Base-by-base conservation (phyloP, 2,888 invertebrate species). In the Lysandra coridon region DNA sequence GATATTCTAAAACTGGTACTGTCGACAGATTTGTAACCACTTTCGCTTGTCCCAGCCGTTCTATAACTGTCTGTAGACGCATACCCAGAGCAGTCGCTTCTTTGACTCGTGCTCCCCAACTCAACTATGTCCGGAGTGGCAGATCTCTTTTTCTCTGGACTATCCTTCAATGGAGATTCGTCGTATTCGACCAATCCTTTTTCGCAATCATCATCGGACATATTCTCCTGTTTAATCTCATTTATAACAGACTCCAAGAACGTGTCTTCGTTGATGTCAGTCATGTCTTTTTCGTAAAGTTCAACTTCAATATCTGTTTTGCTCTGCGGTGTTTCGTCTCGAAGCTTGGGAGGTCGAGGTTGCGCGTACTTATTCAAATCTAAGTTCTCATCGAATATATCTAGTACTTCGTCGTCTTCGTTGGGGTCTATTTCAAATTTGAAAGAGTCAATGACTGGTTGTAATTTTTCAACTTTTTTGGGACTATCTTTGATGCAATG, bases 121-220 rank as follows among this genome's bases (percentile, higher is more conserved):
- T 92, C 90, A 60, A 90, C 88, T 1, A 93, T 80, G 80, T 94
- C 94, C 0, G 93, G 94, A 0, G 94, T 94, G 1, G 91, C 85
- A 0, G 92, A 92, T 57, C 85, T 80, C 64, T 82, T 81, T 57
- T 4, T 83, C 78, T 37, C 85, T 79, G 3, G 84, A 82, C 57
- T 84, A 81, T 81, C 84, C 80, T 89, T 90, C 0, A 85, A 83
- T 0, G 92, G 93, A 3, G 94, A 93, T 64, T 87, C 85, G 62
- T 94, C 94, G n/a, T 94, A 94, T 82, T 93, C 94, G 0, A 93
- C 93, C 76, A 94, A 84, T 0, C 89, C 90, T 82, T 92, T 93
- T 44, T 94, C 93, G 79, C 88, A 89, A 0, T 84, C 85, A 2
- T 91, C 91, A 0, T 92, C 94, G 79, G 87, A 89, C 80, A 92